Evolutionary conservation across 1,140 invertebrate genomes (phyloP), one percentile per base, ranked within the genome.

Genomic region (Drosophila pallidifrons): DNA sequence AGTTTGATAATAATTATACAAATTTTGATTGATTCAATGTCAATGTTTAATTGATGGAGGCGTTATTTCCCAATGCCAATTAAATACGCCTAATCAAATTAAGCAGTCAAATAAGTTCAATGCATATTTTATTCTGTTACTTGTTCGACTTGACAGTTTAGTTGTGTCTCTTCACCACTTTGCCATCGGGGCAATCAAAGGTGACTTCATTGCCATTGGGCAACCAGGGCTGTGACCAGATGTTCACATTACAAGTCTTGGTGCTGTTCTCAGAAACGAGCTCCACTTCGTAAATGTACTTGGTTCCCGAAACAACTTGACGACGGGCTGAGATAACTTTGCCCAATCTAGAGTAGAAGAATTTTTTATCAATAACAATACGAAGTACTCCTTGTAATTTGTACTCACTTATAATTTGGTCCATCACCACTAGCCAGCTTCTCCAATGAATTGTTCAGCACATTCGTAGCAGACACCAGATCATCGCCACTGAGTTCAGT

Each of bases 351-450:
- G 25, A 6, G 13, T 8, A 49, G 4, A 11, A 55, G 5, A 43
- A 58, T 20, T 20, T 20, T 20, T 2, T 20, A 20, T 20, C 20
- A 20, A 20, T 20, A 20, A 20, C 2, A 20, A 20, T 3, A 20
- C 20, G 20, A 20, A 20, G 0, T 20, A 20, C 20, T 20, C 20
- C 20, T 20, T 10, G 10, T 11, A 11, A 3, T 63, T 13, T 11
- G 11, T 5, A 77, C 64, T 47, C 32, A 85, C 79, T 77, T 47
- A 35, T 79, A 82, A 41, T 20, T 65, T 32, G 69, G 79, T 6
- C 79, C 78, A 57, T 77, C 79, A 5, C 80, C 77, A 5, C 59
- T 45, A 0, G 74, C 77, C 49, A 86, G 69, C 60, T 77, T 77
- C 0, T 7, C 6, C 1, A 82, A 43, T 1, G 80, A 80, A 2